phyloP scores from a whole-genome alignment of 2,888 invertebrate genomes.

The Tridacna gigas region DNA sequence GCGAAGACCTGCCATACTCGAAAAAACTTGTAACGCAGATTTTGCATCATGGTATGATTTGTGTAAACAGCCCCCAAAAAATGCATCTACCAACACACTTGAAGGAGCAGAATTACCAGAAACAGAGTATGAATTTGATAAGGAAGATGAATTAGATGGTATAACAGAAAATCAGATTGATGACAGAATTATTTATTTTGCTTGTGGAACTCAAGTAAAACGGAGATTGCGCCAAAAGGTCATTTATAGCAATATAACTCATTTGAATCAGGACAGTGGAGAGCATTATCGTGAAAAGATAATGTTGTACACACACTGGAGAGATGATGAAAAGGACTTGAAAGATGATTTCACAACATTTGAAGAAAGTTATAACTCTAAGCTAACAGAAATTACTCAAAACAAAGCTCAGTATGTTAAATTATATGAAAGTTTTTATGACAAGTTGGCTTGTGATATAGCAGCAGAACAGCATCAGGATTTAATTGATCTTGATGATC shows the following conservation, averaged over 20 bases:
- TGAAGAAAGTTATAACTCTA: slow-evolving; percentile 6
- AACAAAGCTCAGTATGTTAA: too few relatives aligned
- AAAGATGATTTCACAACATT: not conserved
- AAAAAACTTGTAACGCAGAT: slow-evolving; percentile 49
- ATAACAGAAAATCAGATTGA: not conserved
- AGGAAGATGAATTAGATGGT: slow-evolving; percentile 25
- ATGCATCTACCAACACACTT: not conserved
- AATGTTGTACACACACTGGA: slow-evolving; percentile 72
- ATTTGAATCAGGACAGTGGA: slow-evolving; percentile 51
- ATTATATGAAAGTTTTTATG: too few relatives aligned
- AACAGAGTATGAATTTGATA: slow-evolving; percentile 29
- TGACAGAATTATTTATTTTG: not conserved
- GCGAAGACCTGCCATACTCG: slow-evolving; percentile 39
- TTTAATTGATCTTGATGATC: too few relatives aligned
- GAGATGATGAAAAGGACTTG: slow-evolving; percentile 10
- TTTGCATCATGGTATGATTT: slow-evolving; percentile 51
- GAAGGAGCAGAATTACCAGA: slow-evolving; percentile 31
- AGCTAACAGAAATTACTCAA: too few relatives aligned
- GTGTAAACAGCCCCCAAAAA: not conserved
- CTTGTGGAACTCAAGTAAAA: slow-evolving; percentile 33
- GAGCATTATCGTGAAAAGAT: slow-evolving; percentile 44
- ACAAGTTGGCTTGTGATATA: too few relatives aligned
- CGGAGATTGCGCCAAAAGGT: slow-evolving; percentile 17
- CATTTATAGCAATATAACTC: too few relatives aligned
- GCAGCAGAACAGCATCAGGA: too few relatives aligned